Percentiles rank a stretch among this genome's conserved stretches.
phyloP scores from a whole-genome alignment of 2,113 vertebrate species.

The Syngnathus floridae region DNA sequence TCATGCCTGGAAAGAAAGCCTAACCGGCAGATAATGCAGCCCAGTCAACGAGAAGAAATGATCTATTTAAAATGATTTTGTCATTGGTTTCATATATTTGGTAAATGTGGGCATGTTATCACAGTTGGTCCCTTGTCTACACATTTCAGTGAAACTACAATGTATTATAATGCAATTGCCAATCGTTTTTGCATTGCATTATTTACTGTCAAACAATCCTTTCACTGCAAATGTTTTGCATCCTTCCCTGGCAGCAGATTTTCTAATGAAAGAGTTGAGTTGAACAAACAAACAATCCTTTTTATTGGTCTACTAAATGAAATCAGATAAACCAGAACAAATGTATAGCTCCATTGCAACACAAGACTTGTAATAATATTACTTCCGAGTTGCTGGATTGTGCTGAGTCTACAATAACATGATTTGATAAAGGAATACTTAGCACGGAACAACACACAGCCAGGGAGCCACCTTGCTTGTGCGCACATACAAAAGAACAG shows the following conservation, averaged over 20 bases:
- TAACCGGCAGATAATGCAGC: background rate
- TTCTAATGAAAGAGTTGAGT: conserved; percentile 31
- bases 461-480: background rate
- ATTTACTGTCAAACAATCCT: background rate
- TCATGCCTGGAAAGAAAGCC: background rate
- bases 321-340: conserved; percentile 37
- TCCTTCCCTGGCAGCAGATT: background rate
- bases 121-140: background rate
- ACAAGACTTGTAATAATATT: conserved; percentile 13
- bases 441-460: conserved; percentile 9
- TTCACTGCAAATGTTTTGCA: conserved; percentile 4
- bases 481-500: conserved; percentile 1
- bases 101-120: background rate
- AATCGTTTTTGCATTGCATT: background rate
- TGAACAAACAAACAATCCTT: conserved; percentile 12
- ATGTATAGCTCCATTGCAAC: conserved; percentile 19
- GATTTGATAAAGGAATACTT: conserved; percentile 17
- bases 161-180: background rate
- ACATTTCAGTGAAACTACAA: background rate
- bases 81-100: background rate
- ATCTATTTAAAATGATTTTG: background rate
- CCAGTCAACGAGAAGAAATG: background rate
- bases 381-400: conserved; percentile 34
- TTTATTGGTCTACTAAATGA: conserved; percentile 31
- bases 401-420: conserved; percentile 21